Base-by-base conservation (phyloP, 2,797 vertebrate genomes). In the Brotula barbata region DNA sequence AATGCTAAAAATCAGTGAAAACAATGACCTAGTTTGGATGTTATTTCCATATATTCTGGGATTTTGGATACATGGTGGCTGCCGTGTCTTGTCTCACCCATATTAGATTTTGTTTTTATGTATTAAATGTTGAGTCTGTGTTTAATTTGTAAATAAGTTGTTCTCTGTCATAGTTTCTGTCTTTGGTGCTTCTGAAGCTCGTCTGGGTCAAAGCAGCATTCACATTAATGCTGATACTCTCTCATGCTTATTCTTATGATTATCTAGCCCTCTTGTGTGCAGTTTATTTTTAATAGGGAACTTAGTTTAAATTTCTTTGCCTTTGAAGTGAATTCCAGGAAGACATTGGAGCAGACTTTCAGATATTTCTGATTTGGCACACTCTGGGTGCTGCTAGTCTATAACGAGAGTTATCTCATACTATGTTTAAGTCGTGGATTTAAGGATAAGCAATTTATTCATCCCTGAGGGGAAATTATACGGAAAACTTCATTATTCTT, bases 401-500 rank as follows among this genome's bases (percentile, higher is more conserved):
- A 43, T 36, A 14, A 53, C 64, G 36, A 50, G 49, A 6, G 34
- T 59, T 59, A 54, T 55, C 28, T 63, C 39, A 52, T 58, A 33
- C 57, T 65, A 72, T 68, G 11, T 74, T 68, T 59, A 70, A 72
- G 61, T 54, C 69, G 48, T 48, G 65, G 64, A 48, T 69, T 79
- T 80, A 75, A 80, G 81, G 68, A 64, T 51, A 71, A 55, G 61
- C 68, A 74, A 69, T 82, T 72, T 73, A 62, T 28, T 68, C 50
- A 17, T 23, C 48, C 68, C 79, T 59, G 59, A 37, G 64, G 77
- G 64, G 51, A 51, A 78, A 82, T 77, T 77, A 78, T 79, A 36
- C 49, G 64, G 20, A 73, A 62, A 62, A 44, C 69, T 9, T 79
- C 58, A 64, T 72, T 61, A 75, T 82, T 75, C 33, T 53, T 52